Evolutionary conservation across 2,113 vertebrate genomes (phyloP), one percentile per base, ranked within the genome.

Genomic region (Amphilophus citrinellus): DNA sequence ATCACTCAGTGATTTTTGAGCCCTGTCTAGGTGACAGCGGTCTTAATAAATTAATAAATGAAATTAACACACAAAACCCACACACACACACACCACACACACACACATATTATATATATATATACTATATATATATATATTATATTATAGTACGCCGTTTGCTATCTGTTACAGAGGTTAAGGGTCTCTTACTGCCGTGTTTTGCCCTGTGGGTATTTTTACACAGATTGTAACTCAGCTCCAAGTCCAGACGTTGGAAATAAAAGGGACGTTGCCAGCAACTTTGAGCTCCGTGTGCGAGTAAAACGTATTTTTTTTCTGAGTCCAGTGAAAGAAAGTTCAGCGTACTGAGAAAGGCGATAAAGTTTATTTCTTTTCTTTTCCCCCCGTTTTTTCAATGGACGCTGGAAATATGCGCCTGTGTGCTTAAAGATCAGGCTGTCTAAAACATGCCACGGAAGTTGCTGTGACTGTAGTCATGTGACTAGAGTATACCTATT

Each of bases 241-340:
- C 47, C 53, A 88, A 79, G 50, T 84, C 76, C 27, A 76, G 53
- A 71, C 37, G 39, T 17, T 82, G 80, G 90, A 79, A 93, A 88
- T 87, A 79, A 91, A 94, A 94, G 93, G 92, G 93, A 92, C 92
- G 93, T 92, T 91, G 91, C 93, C 90, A 68, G 61, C 76, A 22
- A 44, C 11, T 77, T 77, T 66, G 77, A 32, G 82, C 6, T 4
- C 32, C 61, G 47, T 71, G 57, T 53, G 44, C 60, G 65, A 22
- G 22, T 56, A 3, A 63, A 57, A 61, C 60, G 39, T 17, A 73
- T 24, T 30, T 73, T 73, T n/a, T 58, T 47, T 61, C 35, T 76
- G 24, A 39, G 61, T 24, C 27, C 22, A 66, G 35, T 77, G 61
- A 89, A 84, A 82, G 68, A 61, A 53, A 56, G 56, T 83, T 82